Evolutionary conservation across 2,113 vertebrate genomes (phyloP).

Genomic region (Apaloderma vittatum): DNA sequence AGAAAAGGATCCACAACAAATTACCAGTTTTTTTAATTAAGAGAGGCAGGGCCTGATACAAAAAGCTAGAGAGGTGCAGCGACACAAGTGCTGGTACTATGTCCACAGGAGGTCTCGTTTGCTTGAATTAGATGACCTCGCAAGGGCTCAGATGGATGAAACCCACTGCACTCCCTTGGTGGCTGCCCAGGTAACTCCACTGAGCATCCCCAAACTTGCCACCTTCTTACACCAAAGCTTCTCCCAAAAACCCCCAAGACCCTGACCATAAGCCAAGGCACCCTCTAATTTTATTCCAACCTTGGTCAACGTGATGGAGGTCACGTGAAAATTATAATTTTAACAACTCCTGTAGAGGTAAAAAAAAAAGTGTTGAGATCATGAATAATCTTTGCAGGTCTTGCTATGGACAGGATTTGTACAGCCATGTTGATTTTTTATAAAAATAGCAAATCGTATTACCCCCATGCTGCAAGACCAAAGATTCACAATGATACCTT

Average conservation of each 20-base stretch:
- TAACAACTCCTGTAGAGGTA: neutral
- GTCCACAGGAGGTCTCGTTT: neutral
- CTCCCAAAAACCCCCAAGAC: neutral
- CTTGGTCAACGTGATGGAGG: neutral
- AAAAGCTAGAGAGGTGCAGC: neutral
- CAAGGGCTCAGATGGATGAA: neutral
- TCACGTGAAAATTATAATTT: neutral
- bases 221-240: neutral
- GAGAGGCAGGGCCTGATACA: neutral
- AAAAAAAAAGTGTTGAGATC: neutral
- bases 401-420: conserved; percentile 63
- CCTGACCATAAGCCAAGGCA: neutral
- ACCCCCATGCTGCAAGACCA: conserved; percentile 64
- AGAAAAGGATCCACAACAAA: neutral
- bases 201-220: neutral
- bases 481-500: conserved; percentile 77
- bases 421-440: conserved; percentile 62
- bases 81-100: too few relatives aligned
- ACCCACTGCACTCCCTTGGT: neutral
- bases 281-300: neutral
- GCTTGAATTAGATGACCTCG: neutral
- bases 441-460: conserved; percentile 82
- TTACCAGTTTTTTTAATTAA: neutral
- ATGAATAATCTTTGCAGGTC: conserved; percentile 52
- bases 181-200: neutral